Percentiles rank a stretch among this genome's conserved stretches.
Conservation (phyloP, 2,797 vertebrate genomes). For the Chelmon rostratus region DNA sequence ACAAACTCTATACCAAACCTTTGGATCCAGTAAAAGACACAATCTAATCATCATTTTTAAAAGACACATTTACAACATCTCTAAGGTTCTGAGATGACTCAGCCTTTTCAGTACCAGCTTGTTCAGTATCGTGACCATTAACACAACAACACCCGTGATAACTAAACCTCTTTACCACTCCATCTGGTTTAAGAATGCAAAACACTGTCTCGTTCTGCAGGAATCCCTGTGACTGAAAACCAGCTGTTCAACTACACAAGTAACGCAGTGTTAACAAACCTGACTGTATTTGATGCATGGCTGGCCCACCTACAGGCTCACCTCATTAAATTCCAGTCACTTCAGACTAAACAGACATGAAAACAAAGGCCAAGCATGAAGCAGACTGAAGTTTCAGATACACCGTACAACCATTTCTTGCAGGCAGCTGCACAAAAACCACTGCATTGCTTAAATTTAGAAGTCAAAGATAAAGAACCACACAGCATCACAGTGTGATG, state of each 20-base stretch:
- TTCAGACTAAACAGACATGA: constrained; percentile 51
- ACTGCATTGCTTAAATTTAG: neutral
- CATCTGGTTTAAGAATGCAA: neutral
- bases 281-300: constrained; percentile 22
- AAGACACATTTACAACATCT: neutral
- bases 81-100: neutral
- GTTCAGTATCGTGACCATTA: neutral
- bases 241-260: neutral
- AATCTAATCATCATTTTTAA: neutral
- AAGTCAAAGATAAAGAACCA: constrained; percentile 4
- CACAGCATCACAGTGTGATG: constrained; percentile 2
- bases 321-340: constrained; percentile 12
- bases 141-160: neutral
- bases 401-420: constrained; percentile 2
- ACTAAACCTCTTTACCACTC: neutral
- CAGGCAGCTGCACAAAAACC: constrained; percentile 17
- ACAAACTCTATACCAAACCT: neutral
- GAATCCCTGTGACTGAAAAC: neutral
- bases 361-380: constrained; percentile 45
- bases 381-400: constrained; percentile 16
- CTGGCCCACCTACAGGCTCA: constrained; percentile 23
- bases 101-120: neutral
- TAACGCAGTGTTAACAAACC: constrained; percentile 1
- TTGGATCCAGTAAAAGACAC: neutral
- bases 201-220: constrained; percentile 8